Evolutionary conservation across 92 coral and sea anemone species (phyloP).

Genomic region (Micromussa lordhowensis): DNA sequence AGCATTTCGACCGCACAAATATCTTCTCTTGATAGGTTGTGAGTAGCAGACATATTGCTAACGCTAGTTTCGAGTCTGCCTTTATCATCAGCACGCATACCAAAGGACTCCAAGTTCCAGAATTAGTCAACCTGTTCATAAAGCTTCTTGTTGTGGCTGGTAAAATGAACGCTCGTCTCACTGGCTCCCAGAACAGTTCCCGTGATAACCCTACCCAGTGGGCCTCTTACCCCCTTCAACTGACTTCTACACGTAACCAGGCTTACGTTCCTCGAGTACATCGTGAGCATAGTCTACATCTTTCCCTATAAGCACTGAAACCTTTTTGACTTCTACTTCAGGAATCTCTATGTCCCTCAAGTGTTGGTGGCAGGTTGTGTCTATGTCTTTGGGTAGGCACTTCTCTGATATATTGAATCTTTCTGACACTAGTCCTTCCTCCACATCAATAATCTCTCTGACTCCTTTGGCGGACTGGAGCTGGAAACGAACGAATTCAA

Average conservation of each 20-base stretch:
- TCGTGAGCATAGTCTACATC: conserved; percentile 67
- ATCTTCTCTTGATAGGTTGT: conserved; percentile 57
- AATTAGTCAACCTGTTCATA: conserved; percentile 45
- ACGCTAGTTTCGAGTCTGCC: background rate
- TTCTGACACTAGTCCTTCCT: no score
- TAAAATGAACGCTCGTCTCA: no score
- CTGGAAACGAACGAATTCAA: conserved; percentile 50
- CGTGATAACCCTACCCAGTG: conserved; percentile 56
- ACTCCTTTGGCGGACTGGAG: conserved; percentile 58
- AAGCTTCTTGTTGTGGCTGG: no score
- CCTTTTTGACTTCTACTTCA: conserved; percentile 53
- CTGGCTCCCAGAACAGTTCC: no score
- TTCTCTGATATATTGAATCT: no score
- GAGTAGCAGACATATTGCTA: background rate
- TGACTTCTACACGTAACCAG: conserved; percentile 33
- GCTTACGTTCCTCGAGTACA: conserved; percentile 54
- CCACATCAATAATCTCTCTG: no score
- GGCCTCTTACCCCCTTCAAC: conserved; percentile 50
- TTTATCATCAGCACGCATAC: background rate
- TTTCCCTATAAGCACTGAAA: conserved; percentile 63
- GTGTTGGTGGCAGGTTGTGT: conserved; percentile 26
- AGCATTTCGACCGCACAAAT: conserved; percentile 45
- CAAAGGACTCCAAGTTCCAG: conserved; percentile 34
- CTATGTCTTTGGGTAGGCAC: no score
- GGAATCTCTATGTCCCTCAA: conserved; percentile 50